Percentiles rank a stretch among this genome's conserved stretches.
Evolutionary conservation across 2,888 invertebrate species (phyloP).

Genomic region (Trichopria drosophilae): DNA sequence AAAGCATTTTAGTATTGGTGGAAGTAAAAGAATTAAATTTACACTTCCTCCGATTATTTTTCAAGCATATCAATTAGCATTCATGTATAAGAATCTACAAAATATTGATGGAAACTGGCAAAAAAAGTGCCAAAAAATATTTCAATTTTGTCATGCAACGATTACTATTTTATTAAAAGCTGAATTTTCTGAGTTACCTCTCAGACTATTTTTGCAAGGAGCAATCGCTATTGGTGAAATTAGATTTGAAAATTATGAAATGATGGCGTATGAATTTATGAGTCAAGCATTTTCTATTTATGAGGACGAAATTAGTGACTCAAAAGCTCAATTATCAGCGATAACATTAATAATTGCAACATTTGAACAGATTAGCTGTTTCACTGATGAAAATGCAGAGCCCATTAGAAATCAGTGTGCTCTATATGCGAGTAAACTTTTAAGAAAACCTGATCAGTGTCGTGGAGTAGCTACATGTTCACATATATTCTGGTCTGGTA

Average conservation of each 20-base stretch:
- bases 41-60: conserved; percentile 94
- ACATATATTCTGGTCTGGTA: conserved; percentile 96
- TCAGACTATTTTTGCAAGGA: conserved; percentile 93
- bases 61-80: conserved; percentile 87
- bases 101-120: conserved; percentile 96
- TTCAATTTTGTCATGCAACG: conserved; percentile 96
- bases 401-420: conserved; percentile 96
- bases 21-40: conserved; percentile 82
- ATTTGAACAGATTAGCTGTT: conserved; percentile 91
- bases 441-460: conserved; percentile 98
- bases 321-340: conserved; percentile 93
- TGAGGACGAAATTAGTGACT: conserved; percentile 98
- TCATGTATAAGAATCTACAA: conserved; percentile 75
- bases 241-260: conserved; percentile 91
- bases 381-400: conserved; percentile 95
- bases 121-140: conserved; percentile 96
- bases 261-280: conserved; percentile 97
- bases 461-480: conserved; percentile 91
- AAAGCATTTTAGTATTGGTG: conserved; percentile 89
- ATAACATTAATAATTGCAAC: conserved; percentile 95
- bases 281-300: conserved; percentile 96
- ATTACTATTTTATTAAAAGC: conserved; percentile 93
- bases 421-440: conserved; percentile 89
- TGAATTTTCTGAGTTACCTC: conserved; percentile 89
- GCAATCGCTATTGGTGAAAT: conserved; percentile 91